Evolutionary conservation across 1,140 invertebrate species (phyloP), one percentile per base, ranked within the genome.

Genomic region (Drosophila pseudoananassae): DNA sequence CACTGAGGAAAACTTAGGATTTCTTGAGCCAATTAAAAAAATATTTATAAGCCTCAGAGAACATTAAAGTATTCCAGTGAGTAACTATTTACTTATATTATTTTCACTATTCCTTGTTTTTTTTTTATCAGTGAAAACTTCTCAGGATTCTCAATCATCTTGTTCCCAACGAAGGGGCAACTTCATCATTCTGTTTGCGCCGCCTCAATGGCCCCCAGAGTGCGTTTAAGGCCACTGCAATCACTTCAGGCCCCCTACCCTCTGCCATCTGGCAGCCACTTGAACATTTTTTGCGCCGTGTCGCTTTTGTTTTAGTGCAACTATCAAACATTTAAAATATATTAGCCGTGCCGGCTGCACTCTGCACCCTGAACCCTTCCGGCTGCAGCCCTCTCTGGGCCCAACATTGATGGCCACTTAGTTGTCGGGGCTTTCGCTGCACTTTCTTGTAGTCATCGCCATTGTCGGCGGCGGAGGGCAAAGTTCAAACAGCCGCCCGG

Each of bases 241-340:
- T 56, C 51, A 56, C 23, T 65, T 69, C 33, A 7, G 50, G 43
- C 46, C 46, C 46, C 25, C n/a, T 12, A 7, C 4, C 43, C 8
- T 23, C 29, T 47, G 50, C 53, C 58, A 69, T 66, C 63, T 77
- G 57, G 64, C 75, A 87, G 75, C 56, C 76, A 84, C 79, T 89
- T 88, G 63, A 89, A 80, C 54, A 55, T 45, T 74, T 73, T 70
- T 64, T 71, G 64, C 64, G 58, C 63, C 82, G 64, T 59, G 72
- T 80, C 78, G 65, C 78, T 87, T 81, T 78, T 81, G 73, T 87
- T 87, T 87, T 88, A 78, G 70, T 63, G 76, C 54, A 87, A 87
- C 82, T 88, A 87, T 87, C 82, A 87, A 87, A 78, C 82, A 87
- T 87, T 87, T 88, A 87, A 87, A 88, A 87, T 87, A 88, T 87